phyloP scores from a whole-genome alignment of 2,888 invertebrate species.

The Rhingia campestris region DNA sequence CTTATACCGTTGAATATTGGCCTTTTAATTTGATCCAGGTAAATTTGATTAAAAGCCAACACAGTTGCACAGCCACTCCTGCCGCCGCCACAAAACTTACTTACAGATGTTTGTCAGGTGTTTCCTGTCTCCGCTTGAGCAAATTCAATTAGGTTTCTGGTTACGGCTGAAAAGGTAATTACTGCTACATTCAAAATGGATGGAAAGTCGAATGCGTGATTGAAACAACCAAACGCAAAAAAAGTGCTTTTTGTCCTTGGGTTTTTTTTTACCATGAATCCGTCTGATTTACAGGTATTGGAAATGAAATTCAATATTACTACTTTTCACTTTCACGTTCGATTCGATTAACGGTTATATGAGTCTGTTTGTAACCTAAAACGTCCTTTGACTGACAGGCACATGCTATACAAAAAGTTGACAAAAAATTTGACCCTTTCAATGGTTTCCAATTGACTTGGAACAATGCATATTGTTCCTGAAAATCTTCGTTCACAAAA shows the following conservation, averaged over 20 bases:
- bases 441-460: constrained; percentile 30
- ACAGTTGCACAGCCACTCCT: constrained; percentile 9
- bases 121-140: constrained; percentile 52
- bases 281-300: too few species aligned
- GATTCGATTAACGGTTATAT: not conserved
- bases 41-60: constrained; percentile 72
- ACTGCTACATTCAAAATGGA: constrained; percentile 39
- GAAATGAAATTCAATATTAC: too few species aligned
- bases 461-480: constrained; percentile 42
- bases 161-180: constrained; percentile 42
- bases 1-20: constrained; percentile 45
- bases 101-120: constrained; percentile 68
- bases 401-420: not conserved
- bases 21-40: constrained; percentile 69
- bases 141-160: constrained; percentile 59
- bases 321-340: not conserved
- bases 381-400: not conserved
- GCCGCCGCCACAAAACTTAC: constrained; percentile 48
- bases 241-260: not conserved
- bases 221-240: constrained; percentile 1
- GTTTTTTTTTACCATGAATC: not conserved
- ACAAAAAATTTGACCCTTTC: constrained; percentile 1
- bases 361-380: not conserved
- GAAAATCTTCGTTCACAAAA: not conserved
- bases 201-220: constrained; percentile 19